Evolutionary conservation across 1,140 invertebrate species (phyloP), one percentile per base, ranked within the genome.

Genomic region (Cydia pomonella): DNA sequence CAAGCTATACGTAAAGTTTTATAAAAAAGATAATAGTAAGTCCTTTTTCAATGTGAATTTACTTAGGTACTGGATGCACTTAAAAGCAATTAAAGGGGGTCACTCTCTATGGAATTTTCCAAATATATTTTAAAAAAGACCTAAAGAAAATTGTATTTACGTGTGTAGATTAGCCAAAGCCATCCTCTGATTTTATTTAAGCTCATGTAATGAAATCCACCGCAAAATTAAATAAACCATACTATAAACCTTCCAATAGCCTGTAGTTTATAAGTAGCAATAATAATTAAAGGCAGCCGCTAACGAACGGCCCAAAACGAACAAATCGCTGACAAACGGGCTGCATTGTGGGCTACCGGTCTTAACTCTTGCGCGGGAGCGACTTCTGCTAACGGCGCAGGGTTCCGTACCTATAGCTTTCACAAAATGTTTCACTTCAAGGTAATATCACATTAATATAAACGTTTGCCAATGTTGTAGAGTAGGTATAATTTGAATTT

Each of bases 261-360:
- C 7, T 59, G 53, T 59, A 23, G 53, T 59, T 59, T 59, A 69
- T 69, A 69, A 69, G 64, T 33, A 33, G 64, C 29, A 69, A 69
- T 69, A 69, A 69, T 33, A 18, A 69, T 69, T 69, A 33, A 69
- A 69, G 27, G n/a, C 29, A 27, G 13, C 63, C 63, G 64, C 64
- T 69, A 69, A 69, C 64, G 64, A 69, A 69, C 64, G 64, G 27
- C 64, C 64, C 64, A 69, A 69, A 69, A 69, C 27, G 29, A 69
- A 33, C 27, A 33, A 69, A 69, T 69, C 81, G 79, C 82, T 89
- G 87, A 90, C 86, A 84, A 90, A 90, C 86, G 85, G 84, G 79
- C 73, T 5, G 62, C 77, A 85, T 85, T 87, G 85, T 88, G 84
- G 80, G 88, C 88, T 90, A 87, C 88, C 78, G 88, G 88, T 90